Conservation (phyloP, 2,888 invertebrate genomes). For the Seira musarum region DNA sequence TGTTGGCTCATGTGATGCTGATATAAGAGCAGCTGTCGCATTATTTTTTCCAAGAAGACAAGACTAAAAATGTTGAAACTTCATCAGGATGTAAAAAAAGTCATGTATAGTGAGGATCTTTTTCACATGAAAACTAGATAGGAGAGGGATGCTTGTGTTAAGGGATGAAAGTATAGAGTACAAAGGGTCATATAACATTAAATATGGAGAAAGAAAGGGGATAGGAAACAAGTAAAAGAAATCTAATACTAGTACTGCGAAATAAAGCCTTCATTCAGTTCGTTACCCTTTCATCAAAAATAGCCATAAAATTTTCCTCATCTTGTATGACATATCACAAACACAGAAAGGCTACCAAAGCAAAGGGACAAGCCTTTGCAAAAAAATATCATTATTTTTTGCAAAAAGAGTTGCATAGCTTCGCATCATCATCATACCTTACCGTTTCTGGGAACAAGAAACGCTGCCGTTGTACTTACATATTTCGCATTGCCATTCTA, state of each 20-base stretch:
- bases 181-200: no score
- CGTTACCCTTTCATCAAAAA: neutral
- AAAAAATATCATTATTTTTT: neutral
- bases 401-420: neutral
- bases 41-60: constrained; percentile 26
- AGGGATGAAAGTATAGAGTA: no score
- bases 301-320: neutral
- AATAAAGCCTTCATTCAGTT: neutral
- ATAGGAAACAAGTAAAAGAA: neutral
- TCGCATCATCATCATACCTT: neutral
- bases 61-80: constrained; percentile 24
- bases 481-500: neutral
- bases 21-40: constrained; percentile 30
- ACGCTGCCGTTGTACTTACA: neutral
- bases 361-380: neutral
- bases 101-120: neutral
- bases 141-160: neutral
- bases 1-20: neutral
- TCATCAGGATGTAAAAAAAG: constrained; percentile 18
- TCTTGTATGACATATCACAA: neutral
- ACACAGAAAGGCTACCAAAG: neutral
- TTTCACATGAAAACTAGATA: neutral
- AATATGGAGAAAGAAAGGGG: neutral
- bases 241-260: neutral
- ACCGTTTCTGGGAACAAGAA: neutral